Percentiles rank a stretch among this genome's conserved stretches.
Conservation (phyloP, 2,797 vertebrate species). For the Sebastes oblongus region DNA sequence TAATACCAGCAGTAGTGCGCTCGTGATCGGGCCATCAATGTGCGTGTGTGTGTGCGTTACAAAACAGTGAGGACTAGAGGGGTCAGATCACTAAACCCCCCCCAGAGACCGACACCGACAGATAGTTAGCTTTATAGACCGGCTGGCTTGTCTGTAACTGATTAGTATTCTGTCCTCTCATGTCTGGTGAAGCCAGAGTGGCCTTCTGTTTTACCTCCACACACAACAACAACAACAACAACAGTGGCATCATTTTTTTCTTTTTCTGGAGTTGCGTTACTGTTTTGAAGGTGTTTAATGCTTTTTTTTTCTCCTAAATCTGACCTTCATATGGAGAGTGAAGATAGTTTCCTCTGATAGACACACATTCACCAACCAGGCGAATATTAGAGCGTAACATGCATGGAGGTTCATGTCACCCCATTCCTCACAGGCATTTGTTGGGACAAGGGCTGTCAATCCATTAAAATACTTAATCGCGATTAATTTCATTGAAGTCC, state of each 20-base stretch:
- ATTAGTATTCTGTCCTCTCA: not conserved
- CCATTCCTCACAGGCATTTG: too few species aligned
- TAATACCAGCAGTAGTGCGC: slow-evolving; percentile 19
- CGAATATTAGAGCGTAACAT: too few species aligned
- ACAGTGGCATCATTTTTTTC: not conserved
- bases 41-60: not conserved
- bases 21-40: slow-evolving; percentile 23
- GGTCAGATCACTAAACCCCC: slow-evolving; percentile 46
- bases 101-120: not conserved
- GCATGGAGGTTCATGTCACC: too few species aligned
- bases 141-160: not conserved
- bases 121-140: slow-evolving; percentile 5
- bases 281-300: not conserved
- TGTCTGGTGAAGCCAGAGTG: slow-evolving; percentile 4
- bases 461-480: too few species aligned
- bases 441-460: too few species aligned
- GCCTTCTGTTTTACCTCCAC: not conserved
- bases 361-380: too few species aligned
- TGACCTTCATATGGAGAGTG: not conserved
- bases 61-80: not conserved
- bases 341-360: not conserved
- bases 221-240: not conserved
- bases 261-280: not conserved
- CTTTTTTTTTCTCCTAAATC: not conserved
- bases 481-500: too few species aligned